Evolutionary conservation across 2,113 vertebrate species (phyloP).

Genomic region (Rousettus leschenaultii): DNA sequence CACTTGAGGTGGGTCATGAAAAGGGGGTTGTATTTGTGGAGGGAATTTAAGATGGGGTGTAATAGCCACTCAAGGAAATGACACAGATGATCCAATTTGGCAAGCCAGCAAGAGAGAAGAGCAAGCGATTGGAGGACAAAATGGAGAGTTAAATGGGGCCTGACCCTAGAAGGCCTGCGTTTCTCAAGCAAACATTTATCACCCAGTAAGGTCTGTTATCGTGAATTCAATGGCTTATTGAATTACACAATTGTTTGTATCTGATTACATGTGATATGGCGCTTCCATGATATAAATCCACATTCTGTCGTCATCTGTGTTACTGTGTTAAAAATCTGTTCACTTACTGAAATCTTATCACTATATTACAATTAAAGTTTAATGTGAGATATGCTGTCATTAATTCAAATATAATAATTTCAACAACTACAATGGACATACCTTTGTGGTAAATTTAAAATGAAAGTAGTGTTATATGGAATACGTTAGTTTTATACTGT

Average conservation of each 20-base stretch:
- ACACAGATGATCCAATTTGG: not conserved
- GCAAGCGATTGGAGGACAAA: too few relatives aligned
- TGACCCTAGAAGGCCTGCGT: not conserved
- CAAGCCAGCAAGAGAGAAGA: not conserved
- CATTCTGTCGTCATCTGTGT: not conserved
- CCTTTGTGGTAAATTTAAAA: not conserved
- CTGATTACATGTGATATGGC: not conserved
- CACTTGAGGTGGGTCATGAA: not conserved
- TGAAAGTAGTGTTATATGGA: conserved; percentile 14
- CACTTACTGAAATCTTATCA: not conserved
- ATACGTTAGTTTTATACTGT: not conserved
- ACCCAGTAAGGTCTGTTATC: not conserved
- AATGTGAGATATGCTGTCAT: conserved; percentile 27
- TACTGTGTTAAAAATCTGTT: not conserved
- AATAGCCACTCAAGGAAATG: too few relatives aligned
- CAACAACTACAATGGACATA: conserved; percentile 37
- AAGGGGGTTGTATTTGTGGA: not conserved
- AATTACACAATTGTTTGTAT: not conserved
- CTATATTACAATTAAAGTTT: conserved; percentile 21
- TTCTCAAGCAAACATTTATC: not conserved
- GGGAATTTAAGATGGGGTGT: not conserved
- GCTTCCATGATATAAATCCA: not conserved
- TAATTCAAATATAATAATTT: not conserved
- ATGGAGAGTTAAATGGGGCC: not conserved
- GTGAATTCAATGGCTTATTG: not conserved